A percentile compares a stretch with the other conserved stretches of the same genome.
These are phyloP conservation scores for Lampris incognitus DNA, from an alignment of 2,113 vertebrate genomes.

Conservation along the genomic window DNA sequence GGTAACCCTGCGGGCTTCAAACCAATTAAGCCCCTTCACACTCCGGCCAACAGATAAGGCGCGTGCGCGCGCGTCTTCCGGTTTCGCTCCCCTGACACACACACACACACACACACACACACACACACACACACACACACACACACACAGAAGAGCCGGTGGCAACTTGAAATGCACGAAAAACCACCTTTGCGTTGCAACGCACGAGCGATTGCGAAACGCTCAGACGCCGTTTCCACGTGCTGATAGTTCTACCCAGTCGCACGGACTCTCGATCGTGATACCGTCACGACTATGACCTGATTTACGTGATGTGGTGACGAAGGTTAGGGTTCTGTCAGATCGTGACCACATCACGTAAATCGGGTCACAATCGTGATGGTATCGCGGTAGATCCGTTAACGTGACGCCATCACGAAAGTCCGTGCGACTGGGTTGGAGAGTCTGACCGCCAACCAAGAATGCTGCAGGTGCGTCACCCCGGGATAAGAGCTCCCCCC, in stretches of 20 bases:
- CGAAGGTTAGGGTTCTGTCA: too few relatives aligned
- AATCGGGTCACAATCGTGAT: too few relatives aligned
- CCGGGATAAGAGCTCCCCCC: too few relatives aligned
- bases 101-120: slow-evolving; percentile 1
- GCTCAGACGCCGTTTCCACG: slow-evolving; percentile 54
- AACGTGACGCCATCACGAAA: too few relatives aligned
- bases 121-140: not conserved
- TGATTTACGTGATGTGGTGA: too few relatives aligned
- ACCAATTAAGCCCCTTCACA: slow-evolving; percentile 72
- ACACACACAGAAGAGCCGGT: not conserved
- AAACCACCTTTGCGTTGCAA: slow-evolving; percentile 67
- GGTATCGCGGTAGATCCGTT: too few relatives aligned
- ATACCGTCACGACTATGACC: too few relatives aligned
- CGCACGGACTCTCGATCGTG: too few relatives aligned
- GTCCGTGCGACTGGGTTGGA: too few relatives aligned
- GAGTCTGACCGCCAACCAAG: not conserved
- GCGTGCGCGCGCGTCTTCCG: not conserved
- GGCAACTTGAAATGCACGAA: slow-evolving; percentile 46
- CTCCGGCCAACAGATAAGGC: slow-evolving; percentile 68
- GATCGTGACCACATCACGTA: too few relatives aligned
- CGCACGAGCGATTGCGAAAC: slow-evolving; percentile 52
- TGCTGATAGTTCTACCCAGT: slow-evolving; percentile 48
- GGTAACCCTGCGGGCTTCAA: slow-evolving; percentile 70
- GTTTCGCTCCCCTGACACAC: not conserved
- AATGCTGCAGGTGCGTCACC: slow-evolving; percentile 62